A percentile compares a stretch with the other conserved stretches of the same genome.
Evolutionary conservation across 2,888 invertebrate genomes (phyloP).

Genomic region (Megamerina dolium): DNA sequence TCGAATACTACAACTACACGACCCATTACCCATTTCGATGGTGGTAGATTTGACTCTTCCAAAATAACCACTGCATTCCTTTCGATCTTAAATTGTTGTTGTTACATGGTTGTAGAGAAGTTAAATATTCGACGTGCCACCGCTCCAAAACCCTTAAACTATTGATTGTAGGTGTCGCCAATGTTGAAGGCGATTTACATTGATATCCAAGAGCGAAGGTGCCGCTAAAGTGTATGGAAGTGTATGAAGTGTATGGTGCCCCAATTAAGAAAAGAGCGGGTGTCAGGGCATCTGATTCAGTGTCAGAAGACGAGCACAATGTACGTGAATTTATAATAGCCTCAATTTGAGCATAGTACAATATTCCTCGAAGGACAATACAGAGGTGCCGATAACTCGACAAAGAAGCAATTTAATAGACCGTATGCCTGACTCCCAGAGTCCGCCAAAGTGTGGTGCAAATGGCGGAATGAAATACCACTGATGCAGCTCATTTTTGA

Average conservation of each 20-base stretch:
- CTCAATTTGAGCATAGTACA: too few relatives aligned
- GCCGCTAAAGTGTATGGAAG: too few relatives aligned
- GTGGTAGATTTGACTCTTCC: slow-evolving; percentile 17
- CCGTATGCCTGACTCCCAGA: too few relatives aligned
- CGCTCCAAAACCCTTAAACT: slow-evolving; percentile 6
- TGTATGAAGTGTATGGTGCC: slow-evolving; percentile 5
- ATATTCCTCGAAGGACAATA: too few relatives aligned
- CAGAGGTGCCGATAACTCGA: too few relatives aligned
- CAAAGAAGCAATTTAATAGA: too few relatives aligned
- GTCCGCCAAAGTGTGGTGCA: too few relatives aligned
- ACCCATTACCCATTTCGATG: slow-evolving; percentile 16
- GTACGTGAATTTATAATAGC: too few relatives aligned
- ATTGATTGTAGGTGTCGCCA: slow-evolving; percentile 10
- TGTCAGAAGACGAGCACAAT: too few relatives aligned
- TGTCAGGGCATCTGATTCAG: background rate
- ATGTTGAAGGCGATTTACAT: slow-evolving; percentile 2
- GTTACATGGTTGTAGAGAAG: slow-evolving; percentile 4
- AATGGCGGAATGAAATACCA: too few relatives aligned
- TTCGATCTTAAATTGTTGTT: background rate
- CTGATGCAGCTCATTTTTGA: slow-evolving; percentile 8
- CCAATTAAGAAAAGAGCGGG: slow-evolving; percentile 12
- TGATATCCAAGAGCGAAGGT: slow-evolving; percentile 1
- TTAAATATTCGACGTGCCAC: slow-evolving; percentile 1
- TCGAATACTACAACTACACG: slow-evolving; percentile 7
- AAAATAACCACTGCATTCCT: slow-evolving; percentile 5